Conservation (phyloP, 2,797 vertebrate genomes). For the Bradypodion pumilum region DNA sequence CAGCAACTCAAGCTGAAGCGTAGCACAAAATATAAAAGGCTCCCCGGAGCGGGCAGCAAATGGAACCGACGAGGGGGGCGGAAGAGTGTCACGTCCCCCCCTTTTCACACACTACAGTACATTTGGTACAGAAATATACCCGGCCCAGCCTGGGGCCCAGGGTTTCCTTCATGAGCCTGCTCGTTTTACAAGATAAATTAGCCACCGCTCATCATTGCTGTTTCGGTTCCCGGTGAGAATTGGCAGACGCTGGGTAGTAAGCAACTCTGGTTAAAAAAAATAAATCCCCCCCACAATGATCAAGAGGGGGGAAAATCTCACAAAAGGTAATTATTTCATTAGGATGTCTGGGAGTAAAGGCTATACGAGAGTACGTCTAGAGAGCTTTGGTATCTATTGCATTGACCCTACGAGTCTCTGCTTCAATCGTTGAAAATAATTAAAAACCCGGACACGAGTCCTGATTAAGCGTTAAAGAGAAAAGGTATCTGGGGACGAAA, state of each 20-base stretch:
- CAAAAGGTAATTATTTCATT: too few relatives aligned
- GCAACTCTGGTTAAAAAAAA: background rate
- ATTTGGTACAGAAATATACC: background rate
- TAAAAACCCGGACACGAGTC: background rate
- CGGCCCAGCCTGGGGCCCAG: fast-evolving
- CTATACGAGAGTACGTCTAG: background rate
- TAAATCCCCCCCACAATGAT: too few relatives aligned
- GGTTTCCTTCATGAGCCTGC: background rate
- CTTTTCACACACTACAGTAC: background rate
- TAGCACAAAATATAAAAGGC: background rate
- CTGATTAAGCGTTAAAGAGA: background rate
- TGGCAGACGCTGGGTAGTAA: background rate
- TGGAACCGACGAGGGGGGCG: too few relatives aligned
- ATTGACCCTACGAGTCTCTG: background rate
- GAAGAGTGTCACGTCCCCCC: too few relatives aligned
- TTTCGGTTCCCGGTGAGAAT: background rate
- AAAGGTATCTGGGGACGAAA: background rate
- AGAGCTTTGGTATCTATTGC: background rate
- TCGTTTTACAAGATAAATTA: background rate
- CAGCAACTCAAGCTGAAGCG: background rate
- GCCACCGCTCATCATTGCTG: conserved; percentile 11
- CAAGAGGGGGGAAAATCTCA: background rate
- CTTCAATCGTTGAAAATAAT: background rate
- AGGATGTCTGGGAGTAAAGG: background rate
- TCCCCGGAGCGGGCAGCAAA: background rate